Conservation (phyloP, 2,888 invertebrate genomes). For the Himalopsyche japonica region DNA sequence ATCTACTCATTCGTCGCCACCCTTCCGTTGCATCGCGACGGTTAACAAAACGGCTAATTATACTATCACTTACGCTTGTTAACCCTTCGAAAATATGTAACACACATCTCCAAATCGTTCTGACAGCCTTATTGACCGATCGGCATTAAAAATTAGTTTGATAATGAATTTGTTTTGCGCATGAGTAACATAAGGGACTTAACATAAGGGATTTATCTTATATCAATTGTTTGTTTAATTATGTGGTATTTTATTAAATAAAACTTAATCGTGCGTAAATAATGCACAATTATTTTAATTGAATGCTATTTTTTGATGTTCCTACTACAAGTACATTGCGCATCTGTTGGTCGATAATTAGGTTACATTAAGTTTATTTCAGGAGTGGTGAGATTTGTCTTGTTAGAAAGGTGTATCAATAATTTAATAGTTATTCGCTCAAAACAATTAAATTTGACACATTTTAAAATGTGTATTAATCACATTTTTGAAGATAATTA, state of each 20-base stretch:
- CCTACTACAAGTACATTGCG: no score
- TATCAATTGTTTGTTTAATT: neutral
- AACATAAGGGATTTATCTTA: neutral
- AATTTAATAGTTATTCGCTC: no score
- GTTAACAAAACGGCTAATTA: neutral
- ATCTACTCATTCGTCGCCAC: neutral
- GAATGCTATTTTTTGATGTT: no score
- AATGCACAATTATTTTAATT: no score
- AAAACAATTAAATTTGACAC: no score
- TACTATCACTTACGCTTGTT: neutral
- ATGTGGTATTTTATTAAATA: neutral
- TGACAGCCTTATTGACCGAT: neutral
- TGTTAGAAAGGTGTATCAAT: no score
- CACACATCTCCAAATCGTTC: neutral
- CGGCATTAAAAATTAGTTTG: neutral
- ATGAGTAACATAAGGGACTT: neutral
- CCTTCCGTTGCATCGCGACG: neutral
- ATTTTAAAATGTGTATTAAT: no score
- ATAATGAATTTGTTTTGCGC: neutral
- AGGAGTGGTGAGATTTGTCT: no score
- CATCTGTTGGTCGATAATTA: no score
- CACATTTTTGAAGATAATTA: no score
- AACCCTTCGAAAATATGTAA: neutral
- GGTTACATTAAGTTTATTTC: no score
- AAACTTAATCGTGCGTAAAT: neutral